Evolutionary conservation across 1,140 invertebrate species (phyloP), one percentile per base, ranked within the genome.

Genomic region (Subanguina moxae): DNA sequence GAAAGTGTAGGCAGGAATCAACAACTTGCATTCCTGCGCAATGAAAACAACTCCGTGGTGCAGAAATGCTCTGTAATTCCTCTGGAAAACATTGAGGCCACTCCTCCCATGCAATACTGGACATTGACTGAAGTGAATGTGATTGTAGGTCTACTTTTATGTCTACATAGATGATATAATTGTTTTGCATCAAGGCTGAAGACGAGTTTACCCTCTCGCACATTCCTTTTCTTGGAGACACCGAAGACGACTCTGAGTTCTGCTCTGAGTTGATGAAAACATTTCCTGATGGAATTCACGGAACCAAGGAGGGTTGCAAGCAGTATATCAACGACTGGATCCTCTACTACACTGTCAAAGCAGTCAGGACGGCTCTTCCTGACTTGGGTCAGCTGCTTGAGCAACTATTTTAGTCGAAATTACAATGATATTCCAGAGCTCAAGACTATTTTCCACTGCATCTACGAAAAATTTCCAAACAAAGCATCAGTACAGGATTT

Each of bases 231-330:
- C 45, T 76, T 30, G 76, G 76, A 9, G 76, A 78, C 56, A 43
- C 48, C 15, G 65, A 64, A 15, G 76, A 75, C 32, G 64, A 78
- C 17, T 46, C 79, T 0, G 38, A 52, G 3, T 77, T 74, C 43
- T 64, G 69, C 38, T 25, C 56, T 19, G 73, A 74, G 27, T 59
- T 76, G 8, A 65, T 77, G 62, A 59, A 73, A 27, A 68, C 69
- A 17, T 76, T 78, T 57, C 76, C 64, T 17, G 74, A 76, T 30
- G 74, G 74, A n/a, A 78, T 76, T 65, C 74, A 76, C 32, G 74
- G 74, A 1, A 75, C 76, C 13, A 67, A 67, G 57, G 52, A 48
- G 15, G 74, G 74, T 27, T 74, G 70, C 45, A 76, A 71, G 0
- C 57, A 76, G 42, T 75, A 76, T 21, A 76, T 78, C 30, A 76